Conservation (phyloP, 2,797 vertebrate species). For the Morelia viridis region DNA sequence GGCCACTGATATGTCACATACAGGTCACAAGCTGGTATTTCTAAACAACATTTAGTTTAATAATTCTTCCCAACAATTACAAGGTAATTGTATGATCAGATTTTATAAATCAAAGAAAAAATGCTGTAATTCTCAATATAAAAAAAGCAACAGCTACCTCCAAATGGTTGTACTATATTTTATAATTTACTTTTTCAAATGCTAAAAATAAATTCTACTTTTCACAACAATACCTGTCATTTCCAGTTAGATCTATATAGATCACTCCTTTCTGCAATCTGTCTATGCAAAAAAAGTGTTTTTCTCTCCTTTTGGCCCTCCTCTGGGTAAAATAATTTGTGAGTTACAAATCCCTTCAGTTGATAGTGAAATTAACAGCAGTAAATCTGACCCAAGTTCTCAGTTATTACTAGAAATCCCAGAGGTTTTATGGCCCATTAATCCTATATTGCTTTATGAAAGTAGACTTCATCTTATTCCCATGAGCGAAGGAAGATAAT, state of each 20-base stretch:
- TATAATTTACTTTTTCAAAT: not conserved
- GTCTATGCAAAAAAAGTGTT: not conserved
- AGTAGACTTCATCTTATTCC: not conserved
- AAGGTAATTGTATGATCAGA: too few species aligned
- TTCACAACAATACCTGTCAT: not conserved
- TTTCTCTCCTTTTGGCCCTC: not conserved
- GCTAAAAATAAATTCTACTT: not conserved
- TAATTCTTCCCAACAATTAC: not conserved
- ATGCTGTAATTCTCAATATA: not conserved
- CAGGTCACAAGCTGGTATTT: not conserved
- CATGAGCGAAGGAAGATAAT: not conserved
- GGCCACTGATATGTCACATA: not conserved
- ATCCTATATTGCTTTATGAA: not conserved
- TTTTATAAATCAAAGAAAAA: not conserved
- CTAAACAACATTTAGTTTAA: not conserved
- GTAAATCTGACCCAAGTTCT: conserved; percentile 5
- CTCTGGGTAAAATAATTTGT: not conserved
- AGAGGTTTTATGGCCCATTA: conserved; percentile 2
- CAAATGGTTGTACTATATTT: not conserved
- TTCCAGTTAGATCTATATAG: not conserved
- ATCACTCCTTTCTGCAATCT: not conserved
- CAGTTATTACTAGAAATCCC: not conserved
- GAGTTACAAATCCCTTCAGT: not conserved
- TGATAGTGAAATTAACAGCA: conserved; percentile 6
- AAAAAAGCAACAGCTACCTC: not conserved